Percentiles rank a stretch among this genome's conserved stretches.
phyloP scores from a whole-genome alignment of 2,797 vertebrate species.

The Natrix natrix region DNA sequence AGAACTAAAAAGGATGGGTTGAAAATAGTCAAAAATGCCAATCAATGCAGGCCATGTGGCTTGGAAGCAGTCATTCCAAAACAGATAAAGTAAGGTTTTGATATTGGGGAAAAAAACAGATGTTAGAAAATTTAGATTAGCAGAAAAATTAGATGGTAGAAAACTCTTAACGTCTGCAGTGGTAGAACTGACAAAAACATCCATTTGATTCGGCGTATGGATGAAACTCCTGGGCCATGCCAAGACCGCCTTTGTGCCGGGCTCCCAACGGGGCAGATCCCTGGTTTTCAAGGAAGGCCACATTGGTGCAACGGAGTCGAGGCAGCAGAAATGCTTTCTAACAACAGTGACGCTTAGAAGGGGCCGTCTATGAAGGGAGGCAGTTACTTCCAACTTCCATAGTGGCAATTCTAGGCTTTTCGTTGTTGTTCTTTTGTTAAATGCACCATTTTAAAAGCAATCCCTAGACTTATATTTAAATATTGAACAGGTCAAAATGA shows the following conservation, averaged over 20 bases:
- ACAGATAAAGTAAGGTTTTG: not conserved
- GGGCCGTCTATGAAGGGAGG: not conserved
- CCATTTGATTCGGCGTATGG: not conserved
- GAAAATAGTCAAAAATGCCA: not conserved
- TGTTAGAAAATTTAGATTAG: not conserved
- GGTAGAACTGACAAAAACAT: not conserved
- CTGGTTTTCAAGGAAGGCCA: not conserved
- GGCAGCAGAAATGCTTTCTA: not conserved
- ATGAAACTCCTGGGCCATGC: not conserved
- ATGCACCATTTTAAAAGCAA: not conserved
- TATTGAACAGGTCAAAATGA: slow-evolving; percentile 3
- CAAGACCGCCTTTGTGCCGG: no score
- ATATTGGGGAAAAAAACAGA: not conserved
- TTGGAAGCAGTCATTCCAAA: not conserved
- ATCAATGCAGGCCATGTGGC: not conserved
- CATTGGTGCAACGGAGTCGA: not conserved
- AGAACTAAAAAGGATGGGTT: not conserved
- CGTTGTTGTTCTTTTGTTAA: not conserved
- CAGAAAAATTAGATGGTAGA: not conserved
- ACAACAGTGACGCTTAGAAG: not conserved
- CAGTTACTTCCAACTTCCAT: not conserved
- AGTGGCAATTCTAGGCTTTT: not conserved
- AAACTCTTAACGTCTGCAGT: not conserved
- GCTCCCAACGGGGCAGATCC: not conserved
- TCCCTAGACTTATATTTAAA: not conserved